Conservation (phyloP, 2,113 vertebrate species). For the Chaetops frenatus region DNA sequence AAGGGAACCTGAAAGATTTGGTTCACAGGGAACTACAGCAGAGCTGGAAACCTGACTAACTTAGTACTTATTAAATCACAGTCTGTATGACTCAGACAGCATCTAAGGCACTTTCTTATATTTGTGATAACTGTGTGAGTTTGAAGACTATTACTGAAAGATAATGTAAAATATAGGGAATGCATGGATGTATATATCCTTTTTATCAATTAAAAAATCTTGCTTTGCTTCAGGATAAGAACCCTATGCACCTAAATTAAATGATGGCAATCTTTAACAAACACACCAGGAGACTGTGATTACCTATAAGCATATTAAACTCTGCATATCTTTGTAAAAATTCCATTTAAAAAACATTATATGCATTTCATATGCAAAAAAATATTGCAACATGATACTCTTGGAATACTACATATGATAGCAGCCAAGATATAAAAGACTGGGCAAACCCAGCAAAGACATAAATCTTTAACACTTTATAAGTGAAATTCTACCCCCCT, state of each 20-base stretch:
- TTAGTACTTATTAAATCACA: background rate
- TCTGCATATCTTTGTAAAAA: background rate
- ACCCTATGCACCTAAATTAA: background rate
- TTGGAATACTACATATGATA: background rate
- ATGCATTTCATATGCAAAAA: background rate
- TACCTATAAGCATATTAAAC: background rate
- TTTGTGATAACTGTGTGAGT: background rate
- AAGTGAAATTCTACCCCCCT: background rate
- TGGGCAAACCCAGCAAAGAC: background rate
- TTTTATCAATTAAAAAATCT: background rate
- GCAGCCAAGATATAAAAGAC: background rate
- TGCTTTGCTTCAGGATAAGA: background rate
- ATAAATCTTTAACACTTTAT: background rate
- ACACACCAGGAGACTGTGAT: background rate
- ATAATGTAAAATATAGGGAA: background rate
- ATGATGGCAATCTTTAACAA: background rate
- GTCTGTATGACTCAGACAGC: background rate
- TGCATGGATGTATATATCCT: rapidly evolving
- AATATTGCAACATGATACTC: background rate
- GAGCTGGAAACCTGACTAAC: background rate
- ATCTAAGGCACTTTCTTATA: background rate
- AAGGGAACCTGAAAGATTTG: background rate
- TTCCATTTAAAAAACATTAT: background rate
- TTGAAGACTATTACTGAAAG: background rate
- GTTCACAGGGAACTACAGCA: background rate